These are phyloP conservation scores for Lydus trimaculatus DNA, from an alignment of 2,888 invertebrate genomes.

Conservation along the genomic window DNA sequence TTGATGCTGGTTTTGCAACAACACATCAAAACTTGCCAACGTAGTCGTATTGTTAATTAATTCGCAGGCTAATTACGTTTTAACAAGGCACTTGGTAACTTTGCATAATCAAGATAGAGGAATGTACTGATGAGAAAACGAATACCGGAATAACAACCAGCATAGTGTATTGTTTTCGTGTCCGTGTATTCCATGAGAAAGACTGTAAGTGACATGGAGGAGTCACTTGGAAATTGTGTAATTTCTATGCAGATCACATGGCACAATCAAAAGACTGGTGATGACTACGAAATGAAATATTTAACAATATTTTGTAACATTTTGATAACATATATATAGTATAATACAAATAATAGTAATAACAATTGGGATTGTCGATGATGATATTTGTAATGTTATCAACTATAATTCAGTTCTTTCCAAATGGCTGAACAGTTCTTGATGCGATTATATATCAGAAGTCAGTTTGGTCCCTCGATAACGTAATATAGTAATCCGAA, in stretches of 20 bases:
- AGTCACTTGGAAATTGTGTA: slow-evolving; percentile 20
- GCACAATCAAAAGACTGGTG: slow-evolving; percentile 44
- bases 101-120: slow-evolving; percentile 29
- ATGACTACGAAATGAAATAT: not conserved
- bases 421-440: slow-evolving; percentile 48
- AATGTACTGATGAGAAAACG: slow-evolving; percentile 30
- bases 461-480: slow-evolving; percentile 37
- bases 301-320: not conserved
- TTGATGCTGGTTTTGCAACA: not conserved
- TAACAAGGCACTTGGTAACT: slow-evolving; percentile 33
- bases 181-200: slow-evolving; percentile 14
- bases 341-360: slow-evolving; percentile 29
- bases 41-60: slow-evolving; percentile 28
- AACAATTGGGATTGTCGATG: slow-evolving; percentile 48
- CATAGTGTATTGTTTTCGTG: slow-evolving; percentile 23
- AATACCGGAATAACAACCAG: slow-evolving; percentile 18
- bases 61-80: slow-evolving; percentile 31
- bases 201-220: slow-evolving; percentile 22
- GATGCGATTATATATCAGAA: slow-evolving; percentile 51
- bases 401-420: slow-evolving; percentile 53
- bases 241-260: slow-evolving; percentile 34
- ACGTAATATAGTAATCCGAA: slow-evolving; percentile 53
- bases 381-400: slow-evolving; percentile 43
- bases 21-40: slow-evolving; percentile 15
- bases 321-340: too few species aligned